phyloP scores from a whole-genome alignment of 2,888 invertebrate genomes.

The Troglohyphantes excavatus region DNA sequence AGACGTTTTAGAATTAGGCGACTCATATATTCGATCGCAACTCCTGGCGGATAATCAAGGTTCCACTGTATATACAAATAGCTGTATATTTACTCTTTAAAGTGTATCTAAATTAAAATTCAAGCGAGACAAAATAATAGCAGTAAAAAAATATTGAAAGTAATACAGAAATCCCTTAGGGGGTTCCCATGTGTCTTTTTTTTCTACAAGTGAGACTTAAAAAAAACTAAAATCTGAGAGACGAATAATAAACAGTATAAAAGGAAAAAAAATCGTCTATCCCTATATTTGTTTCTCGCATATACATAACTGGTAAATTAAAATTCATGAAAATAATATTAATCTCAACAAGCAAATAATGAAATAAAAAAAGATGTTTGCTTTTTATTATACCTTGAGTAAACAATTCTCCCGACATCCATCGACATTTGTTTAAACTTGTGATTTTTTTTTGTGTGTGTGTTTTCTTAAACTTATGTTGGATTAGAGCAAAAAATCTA shows the following conservation, averaged over 20 bases:
- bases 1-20: too few species aligned
- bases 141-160: too few species aligned
- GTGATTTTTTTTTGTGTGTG: background rate
- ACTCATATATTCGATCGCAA: too few species aligned
- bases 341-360: background rate
- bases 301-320: background rate
- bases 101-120: too few species aligned
- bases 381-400: background rate
- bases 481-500: background rate
- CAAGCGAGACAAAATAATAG: too few species aligned
- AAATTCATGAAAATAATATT: background rate
- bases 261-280: background rate
- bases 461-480: conserved; percentile 17
- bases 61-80: too few species aligned
- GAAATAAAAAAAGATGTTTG: background rate
- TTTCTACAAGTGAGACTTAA: too few species aligned
- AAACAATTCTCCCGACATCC: background rate
- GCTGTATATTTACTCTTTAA: too few species aligned
- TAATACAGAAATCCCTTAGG: too few species aligned
- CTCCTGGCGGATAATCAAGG: too few species aligned
- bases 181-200: too few species aligned
- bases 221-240: background rate
- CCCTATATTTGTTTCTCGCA: background rate
- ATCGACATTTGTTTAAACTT: background rate
- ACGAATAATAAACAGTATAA: background rate